Percentiles rank a stretch among this genome's conserved stretches.
Evolutionary conservation across 53 echinoderm and acorn worm species (phyloP).

Genomic region (Crossaster papposus): DNA sequence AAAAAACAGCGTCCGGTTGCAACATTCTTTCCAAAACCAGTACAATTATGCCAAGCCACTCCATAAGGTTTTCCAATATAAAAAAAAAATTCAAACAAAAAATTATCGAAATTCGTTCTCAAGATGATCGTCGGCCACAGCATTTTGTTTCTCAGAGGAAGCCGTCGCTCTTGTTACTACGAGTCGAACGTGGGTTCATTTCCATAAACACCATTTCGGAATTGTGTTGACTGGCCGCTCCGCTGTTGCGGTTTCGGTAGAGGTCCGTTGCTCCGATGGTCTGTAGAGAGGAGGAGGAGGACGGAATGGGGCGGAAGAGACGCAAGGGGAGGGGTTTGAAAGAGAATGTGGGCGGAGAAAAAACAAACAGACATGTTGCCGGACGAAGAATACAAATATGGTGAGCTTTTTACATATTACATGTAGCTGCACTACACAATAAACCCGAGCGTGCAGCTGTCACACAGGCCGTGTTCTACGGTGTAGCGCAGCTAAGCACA

Average conservation of each 20-base stretch:
- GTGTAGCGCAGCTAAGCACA: too few species aligned
- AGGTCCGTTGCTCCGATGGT: conserved; percentile 75
- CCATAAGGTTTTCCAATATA: not conserved
- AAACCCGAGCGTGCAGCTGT: too few species aligned
- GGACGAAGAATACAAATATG: not conserved
- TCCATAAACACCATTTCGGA: conserved; percentile 89
- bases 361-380: conserved; percentile 2
- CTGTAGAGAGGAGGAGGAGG: conserved; percentile 46
- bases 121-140: not conserved
- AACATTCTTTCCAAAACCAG: too few species aligned
- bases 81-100: not conserved
- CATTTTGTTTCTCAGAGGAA: conserved; percentile 32
- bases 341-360: not conserved
- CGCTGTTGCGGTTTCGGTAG: conserved; percentile 56
- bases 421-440: too few species aligned
- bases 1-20: too few species aligned
- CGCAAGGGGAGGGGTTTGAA: not conserved
- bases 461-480: too few species aligned
- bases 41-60: not conserved
- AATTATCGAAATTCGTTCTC: not conserved
- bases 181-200: conserved; percentile 82
- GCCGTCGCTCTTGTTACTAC: conserved; percentile 56
- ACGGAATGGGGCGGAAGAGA: not conserved
- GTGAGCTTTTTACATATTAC: not conserved
- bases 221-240: conserved; percentile 66